phyloP scores from a whole-genome alignment of 1,140 invertebrate genomes.

The Drosophila murphyi region DNA sequence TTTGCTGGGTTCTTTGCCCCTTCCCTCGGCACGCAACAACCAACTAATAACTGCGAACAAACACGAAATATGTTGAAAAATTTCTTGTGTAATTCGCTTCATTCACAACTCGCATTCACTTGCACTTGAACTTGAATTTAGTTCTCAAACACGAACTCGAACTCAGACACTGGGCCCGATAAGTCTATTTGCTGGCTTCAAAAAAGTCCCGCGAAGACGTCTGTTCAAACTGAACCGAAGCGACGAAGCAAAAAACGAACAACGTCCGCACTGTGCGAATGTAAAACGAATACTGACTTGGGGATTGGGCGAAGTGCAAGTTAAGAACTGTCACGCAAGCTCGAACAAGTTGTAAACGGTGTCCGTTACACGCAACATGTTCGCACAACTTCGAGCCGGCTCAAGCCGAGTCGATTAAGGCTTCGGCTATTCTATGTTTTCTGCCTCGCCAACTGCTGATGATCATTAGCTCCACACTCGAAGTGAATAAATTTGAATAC shows the following conservation, averaged over 20 bases:
- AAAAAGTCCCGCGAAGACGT: constrained; percentile 29
- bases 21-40: background rate
- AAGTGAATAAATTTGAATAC: background rate
- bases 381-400: constrained; percentile 3
- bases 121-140: constrained; percentile 5
- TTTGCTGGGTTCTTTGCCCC: constrained; percentile 14
- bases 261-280: constrained; percentile 40
- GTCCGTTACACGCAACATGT: constrained; percentile 16
- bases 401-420: background rate
- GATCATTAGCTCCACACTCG: constrained; percentile 21
- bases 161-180: background rate
- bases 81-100: background rate
- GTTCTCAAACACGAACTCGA: constrained; percentile 4
- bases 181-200: background rate
- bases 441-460: constrained; percentile 11
- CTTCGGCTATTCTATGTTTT: constrained; percentile 63
- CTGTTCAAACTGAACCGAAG: constrained; percentile 26
- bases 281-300: constrained; percentile 68
- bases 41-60: background rate
- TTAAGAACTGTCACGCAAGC: constrained; percentile 45
- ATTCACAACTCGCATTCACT: constrained; percentile 5
- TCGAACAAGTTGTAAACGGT: constrained; percentile 36
- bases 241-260: constrained; percentile 17
- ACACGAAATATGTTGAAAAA: constrained; percentile 31
- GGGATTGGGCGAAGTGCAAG: constrained; percentile 36